Base-by-base conservation (phyloP, 2,888 invertebrate genomes). In the Drosophila fulvimacula region DNA sequence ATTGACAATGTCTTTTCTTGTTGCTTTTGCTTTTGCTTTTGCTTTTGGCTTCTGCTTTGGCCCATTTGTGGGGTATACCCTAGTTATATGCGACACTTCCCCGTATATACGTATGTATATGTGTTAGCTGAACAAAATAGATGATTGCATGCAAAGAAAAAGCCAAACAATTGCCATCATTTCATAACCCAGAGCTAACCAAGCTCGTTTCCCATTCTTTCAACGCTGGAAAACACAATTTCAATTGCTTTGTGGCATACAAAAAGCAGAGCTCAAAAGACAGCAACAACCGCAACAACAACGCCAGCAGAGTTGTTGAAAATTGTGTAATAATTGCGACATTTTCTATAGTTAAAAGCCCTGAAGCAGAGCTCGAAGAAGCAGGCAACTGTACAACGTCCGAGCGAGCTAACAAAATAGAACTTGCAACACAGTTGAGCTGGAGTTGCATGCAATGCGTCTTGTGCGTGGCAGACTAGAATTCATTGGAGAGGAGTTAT, bases 301-400 rank as follows among this genome's bases (percentile, higher is more conserved):
- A 58, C 32, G 19, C 13, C 49, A 49, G 19, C 17, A 34, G 21
- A 34, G 19, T 21, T 51, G 49, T 10, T 36, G 21, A 72, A 86
- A 81, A 77, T 84, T 86, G 77, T 86, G 83, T 70, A 86, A 83
- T 83, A 79, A 77, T 84, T 84, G 83, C 83, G 77, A 83, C 77
- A 86, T 62, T 84, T 86, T 69, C 61, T 27, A 39, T 70, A 69
- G 66, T 62, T 73, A 69, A 69, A 61, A 75, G 69, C 55, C 76
- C 66, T 68, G 55, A 66, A 65, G 71, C 67, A 79, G 60, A 39
- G 21, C 46, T 58, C 4, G 13, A 32, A 48, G 34, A 39, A 46
- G 61, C 30, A 15, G 56, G 52, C 57, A 44, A 53, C 48, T 56
- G 51, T 49, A 36, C 46, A 48, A 66, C 53, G 21, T 27, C 30